Evolutionary conservation across 37 sponge, comb jelly and placozoan genomes (phyloP).

Genomic region (Hormiphora californensis): DNA sequence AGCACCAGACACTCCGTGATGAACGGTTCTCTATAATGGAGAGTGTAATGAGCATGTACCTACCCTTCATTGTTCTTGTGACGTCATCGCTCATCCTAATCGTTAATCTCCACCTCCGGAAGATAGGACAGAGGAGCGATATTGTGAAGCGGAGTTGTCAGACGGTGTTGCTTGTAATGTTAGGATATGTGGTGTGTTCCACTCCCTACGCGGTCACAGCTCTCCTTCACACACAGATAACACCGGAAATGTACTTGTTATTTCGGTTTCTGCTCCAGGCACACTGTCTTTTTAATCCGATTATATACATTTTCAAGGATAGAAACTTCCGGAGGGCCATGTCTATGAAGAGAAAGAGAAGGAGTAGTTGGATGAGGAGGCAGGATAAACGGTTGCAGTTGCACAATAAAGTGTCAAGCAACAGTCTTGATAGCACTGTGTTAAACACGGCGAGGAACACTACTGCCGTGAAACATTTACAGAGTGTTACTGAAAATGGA

Average conservation of each 20-base stretch:
- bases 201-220: constrained; percentile 1
- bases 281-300: neutral
- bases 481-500: too few species aligned
- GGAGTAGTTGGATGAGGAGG: too few species aligned
- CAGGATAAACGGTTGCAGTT: too few species aligned
- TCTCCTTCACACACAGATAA: neutral
- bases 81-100: neutral
- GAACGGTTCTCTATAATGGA: neutral
- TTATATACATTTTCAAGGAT: neutral
- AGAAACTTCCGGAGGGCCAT: neutral
- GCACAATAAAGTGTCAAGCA: too few species aligned
- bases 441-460: too few species aligned
- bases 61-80: constrained; percentile 2
- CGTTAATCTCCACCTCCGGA: neutral
- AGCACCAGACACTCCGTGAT: neutral
- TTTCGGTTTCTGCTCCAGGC: constrained; percentile 2
- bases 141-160: neutral
- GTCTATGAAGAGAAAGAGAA: neutral
- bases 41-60: neutral
- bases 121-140: neutral
- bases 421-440: too few species aligned
- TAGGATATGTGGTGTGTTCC: neutral
- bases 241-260: neutral
- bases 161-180: neutral
- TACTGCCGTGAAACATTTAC: too few species aligned